Percentiles rank a stretch among this genome's conserved stretches.
Conservation (phyloP, 2,888 invertebrate species). For the Lithophane semibrunnea region DNA sequence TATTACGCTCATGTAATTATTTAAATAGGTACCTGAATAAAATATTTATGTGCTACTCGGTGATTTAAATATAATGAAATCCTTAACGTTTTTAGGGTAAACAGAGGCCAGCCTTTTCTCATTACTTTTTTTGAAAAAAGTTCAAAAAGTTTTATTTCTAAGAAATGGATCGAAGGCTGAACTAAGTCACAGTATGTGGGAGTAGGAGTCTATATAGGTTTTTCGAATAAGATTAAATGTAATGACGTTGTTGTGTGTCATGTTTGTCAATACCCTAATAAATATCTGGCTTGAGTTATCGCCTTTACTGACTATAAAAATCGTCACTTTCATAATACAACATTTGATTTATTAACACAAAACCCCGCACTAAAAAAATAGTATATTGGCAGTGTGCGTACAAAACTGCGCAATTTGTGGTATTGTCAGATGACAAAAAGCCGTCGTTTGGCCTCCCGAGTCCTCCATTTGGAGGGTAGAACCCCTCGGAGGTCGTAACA, state of each 20-base stretch:
- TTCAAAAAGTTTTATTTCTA: neutral
- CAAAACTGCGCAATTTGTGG: constrained; percentile 77
- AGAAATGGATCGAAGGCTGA: neutral
- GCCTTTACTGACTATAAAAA: neutral
- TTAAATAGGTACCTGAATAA: constrained; percentile 46
- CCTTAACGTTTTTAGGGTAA: constrained; percentile 14
- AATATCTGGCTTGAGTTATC: constrained; percentile 18
- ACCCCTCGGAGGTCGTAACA: constrained; percentile 74
- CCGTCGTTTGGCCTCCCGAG: constrained; percentile 73
- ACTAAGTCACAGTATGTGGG: neutral
- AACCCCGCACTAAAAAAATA: constrained; percentile 41
- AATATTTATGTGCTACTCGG: constrained; percentile 28
- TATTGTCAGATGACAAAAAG: constrained; percentile 82
- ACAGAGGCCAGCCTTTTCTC: neutral
- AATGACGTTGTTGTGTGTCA: neutral
- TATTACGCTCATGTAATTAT: constrained; percentile 49
- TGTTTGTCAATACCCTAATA: constrained; percentile 19
- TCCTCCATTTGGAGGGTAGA: constrained; percentile 72
- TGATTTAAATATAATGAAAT: constrained; percentile 41
- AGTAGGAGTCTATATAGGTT: neutral
- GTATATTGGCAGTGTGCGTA: constrained; percentile 53
- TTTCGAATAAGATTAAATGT: neutral
- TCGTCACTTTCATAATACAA: constrained; percentile 9
- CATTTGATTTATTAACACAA: constrained; percentile 49
- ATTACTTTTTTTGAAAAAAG: neutral